Percentiles rank a stretch among this genome's conserved stretches.
Conservation (phyloP, 2,888 invertebrate genomes). For the Adelphocoris suturalis region DNA sequence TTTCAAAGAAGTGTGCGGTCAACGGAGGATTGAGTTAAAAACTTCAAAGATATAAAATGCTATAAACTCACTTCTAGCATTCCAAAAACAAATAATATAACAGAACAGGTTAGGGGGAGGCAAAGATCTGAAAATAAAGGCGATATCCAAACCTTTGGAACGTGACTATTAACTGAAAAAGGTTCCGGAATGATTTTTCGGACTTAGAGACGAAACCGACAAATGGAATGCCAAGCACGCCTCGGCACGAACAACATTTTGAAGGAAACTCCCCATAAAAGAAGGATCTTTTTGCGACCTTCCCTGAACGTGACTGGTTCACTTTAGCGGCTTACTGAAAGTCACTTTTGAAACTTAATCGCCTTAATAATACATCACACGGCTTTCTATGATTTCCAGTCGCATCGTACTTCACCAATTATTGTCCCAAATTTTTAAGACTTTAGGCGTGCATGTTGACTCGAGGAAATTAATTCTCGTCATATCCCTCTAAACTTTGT, state of each 20-base stretch:
- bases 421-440: too few relatives aligned
- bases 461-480: too few relatives aligned
- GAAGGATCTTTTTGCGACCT: conserved; percentile 17
- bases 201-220: neutral
- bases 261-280: conserved; percentile 14
- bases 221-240: neutral
- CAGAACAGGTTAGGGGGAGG: too few relatives aligned
- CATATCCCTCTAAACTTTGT: too few relatives aligned
- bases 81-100: too few relatives aligned
- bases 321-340: conserved; percentile 3
- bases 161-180: neutral
- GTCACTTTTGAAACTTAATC: neutral
- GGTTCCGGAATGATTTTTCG: neutral
- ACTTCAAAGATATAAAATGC: too few relatives aligned
- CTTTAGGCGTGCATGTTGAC: too few relatives aligned
- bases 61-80: too few relatives aligned
- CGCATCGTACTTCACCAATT: too few relatives aligned
- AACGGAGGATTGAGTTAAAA: too few relatives aligned
- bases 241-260: neutral
- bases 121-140: neutral
- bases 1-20: too few relatives aligned
- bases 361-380: conserved; percentile 1
- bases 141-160: neutral
- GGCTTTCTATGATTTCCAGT: neutral
- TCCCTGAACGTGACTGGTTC: neutral